Percentiles rank a stretch among this genome's conserved stretches.
Conservation (phyloP, 2,888 invertebrate genomes). For the Deilephila elpenor region DNA sequence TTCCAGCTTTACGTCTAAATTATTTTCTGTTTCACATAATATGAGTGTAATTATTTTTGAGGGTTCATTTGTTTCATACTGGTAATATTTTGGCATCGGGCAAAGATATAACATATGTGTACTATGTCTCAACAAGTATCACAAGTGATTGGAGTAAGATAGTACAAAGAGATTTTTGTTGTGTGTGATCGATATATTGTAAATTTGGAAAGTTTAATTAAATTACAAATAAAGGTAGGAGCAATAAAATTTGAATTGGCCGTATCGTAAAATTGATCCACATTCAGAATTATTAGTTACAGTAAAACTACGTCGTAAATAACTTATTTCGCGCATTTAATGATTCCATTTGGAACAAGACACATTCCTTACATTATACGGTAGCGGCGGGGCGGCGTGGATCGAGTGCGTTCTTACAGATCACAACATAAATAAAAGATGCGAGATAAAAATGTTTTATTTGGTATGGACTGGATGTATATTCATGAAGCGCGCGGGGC, state of each 20-base stretch:
- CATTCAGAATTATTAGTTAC: neutral
- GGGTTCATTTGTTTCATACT: too few relatives aligned
- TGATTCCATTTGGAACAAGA: neutral
- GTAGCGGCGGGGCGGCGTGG: neutral
- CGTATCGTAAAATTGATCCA: neutral
- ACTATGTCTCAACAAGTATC: too few relatives aligned
- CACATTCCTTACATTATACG: neutral
- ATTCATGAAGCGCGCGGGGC: constrained; percentile 2
- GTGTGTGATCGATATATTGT: neutral
- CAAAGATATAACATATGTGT: too few relatives aligned
- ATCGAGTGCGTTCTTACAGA: constrained; percentile 1
- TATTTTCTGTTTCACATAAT: too few relatives aligned
- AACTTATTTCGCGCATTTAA: neutral
- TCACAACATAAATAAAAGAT: constrained; percentile 14
- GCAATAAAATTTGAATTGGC: neutral
- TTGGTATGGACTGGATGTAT: neutral
- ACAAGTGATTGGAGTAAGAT: neutral
- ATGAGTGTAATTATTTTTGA: too few relatives aligned
- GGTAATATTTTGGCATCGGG: too few relatives aligned
- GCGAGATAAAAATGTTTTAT: constrained; percentile 9
- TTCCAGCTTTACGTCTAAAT: too few relatives aligned
- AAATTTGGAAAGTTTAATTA: neutral
- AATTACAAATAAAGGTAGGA: neutral
- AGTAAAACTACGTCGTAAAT: neutral
- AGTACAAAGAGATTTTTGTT: neutral